Conservation (phyloP, 2,888 invertebrate species). For the Neelides folsomi region DNA sequence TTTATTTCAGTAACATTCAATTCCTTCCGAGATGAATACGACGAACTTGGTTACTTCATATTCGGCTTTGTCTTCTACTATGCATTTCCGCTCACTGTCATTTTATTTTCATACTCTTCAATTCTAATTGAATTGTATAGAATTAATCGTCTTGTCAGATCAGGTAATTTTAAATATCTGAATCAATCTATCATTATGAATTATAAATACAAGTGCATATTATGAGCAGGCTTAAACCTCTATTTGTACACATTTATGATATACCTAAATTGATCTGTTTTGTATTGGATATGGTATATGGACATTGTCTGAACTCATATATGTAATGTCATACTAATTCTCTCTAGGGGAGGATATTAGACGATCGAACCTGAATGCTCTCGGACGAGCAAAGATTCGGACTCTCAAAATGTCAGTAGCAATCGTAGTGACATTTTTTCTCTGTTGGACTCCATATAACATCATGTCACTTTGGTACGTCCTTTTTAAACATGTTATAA, state of each 20-base stretch:
- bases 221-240: too few relatives aligned
- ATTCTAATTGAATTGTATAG: conserved; percentile 71
- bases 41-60: conserved; percentile 67
- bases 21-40: conserved; percentile 53
- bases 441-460: conserved; percentile 45
- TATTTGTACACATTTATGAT: too few relatives aligned
- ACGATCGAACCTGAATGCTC: conserved; percentile 34
- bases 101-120: conserved; percentile 75
- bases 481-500: not conserved
- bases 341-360: conserved; percentile 25
- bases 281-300: too few relatives aligned
- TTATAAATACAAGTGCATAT: too few relatives aligned
- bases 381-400: conserved; percentile 35
- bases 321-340: conserved; percentile 1
- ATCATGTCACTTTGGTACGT: conserved; percentile 39
- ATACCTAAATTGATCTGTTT: too few relatives aligned
- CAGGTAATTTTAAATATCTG: conserved; percentile 12
- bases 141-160: conserved; percentile 16
- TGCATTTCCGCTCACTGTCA: conserved; percentile 65
- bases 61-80: conserved; percentile 80
- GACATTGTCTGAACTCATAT: too few relatives aligned
- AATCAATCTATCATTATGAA: too few relatives aligned
- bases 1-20: conserved; percentile 55
- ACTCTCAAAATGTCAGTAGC: conserved; percentile 43
- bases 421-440: conserved; percentile 41